phyloP scores from a whole-genome alignment of 2,888 invertebrate species.

The Lepas anatifera region DNA sequence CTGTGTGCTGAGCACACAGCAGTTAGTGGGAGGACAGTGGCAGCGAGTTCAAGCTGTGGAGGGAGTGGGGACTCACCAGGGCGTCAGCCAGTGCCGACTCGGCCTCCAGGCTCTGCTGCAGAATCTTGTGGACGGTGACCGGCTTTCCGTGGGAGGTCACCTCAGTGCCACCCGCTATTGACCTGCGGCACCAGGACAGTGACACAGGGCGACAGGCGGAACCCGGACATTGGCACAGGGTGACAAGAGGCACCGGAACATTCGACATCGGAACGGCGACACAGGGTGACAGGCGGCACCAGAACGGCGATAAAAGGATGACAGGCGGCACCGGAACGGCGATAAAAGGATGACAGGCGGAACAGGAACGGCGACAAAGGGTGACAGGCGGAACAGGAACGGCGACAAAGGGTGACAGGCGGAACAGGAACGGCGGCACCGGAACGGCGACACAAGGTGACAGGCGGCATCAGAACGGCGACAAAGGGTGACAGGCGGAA shows the following conservation, averaged over 20 bases:
- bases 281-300: not conserved
- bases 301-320: too few species aligned
- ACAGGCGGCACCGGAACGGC: not conserved
- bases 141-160: slow-evolving; percentile 27
- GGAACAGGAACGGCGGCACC: not conserved
- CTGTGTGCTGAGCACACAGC: too few species aligned
- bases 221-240: not conserved
- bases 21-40: too few species aligned
- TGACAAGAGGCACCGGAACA: not conserved
- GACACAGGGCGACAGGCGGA: not conserved
- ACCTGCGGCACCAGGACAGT: not conserved
- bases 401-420: not conserved
- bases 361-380: too few species aligned
- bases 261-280: not conserved
- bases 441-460: not conserved
- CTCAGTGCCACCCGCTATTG: not conserved
- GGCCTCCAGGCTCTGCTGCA: slow-evolving; percentile 77
- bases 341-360: too few species aligned
- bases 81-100: slow-evolving; percentile 70
- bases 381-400: not conserved
- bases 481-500: too few species aligned
- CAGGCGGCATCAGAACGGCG: not conserved
- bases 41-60: too few species aligned
- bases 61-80: slow-evolving; percentile 34
- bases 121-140: slow-evolving; percentile 65